These are phyloP conservation scores for Danio tinwini DNA, from an alignment of 2,797 vertebrate species.

Conservation along the genomic window DNA sequence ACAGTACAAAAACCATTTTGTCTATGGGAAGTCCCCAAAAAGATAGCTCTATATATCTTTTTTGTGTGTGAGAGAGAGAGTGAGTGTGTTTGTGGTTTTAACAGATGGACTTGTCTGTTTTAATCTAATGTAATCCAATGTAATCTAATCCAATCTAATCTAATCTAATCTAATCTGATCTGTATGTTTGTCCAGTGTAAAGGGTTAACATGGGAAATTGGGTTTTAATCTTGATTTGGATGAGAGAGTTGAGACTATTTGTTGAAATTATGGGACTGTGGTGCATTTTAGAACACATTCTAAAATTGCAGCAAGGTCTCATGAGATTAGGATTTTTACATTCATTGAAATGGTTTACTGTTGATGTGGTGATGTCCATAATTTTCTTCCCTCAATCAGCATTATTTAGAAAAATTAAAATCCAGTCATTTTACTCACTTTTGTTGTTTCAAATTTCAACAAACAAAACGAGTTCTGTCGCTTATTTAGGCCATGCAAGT, in stretches of 20 bases:
- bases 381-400: neutral
- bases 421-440: neutral
- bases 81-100: conserved; percentile 46
- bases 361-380: neutral
- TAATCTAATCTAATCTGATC: conserved; percentile 18
- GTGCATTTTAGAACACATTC: conserved; percentile 7
- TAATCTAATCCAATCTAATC: conserved; percentile 21
- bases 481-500: neutral
- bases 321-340: conserved; percentile 29
- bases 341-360: neutral
- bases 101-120: conserved; percentile 33
- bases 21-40: no score
- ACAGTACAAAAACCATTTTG: no score
- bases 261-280: conserved; percentile 7
- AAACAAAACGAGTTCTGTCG: neutral
- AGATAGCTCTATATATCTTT: no score
- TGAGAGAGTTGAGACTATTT: conserved; percentile 31
- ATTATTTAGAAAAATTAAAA: neutral
- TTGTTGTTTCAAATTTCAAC: neutral
- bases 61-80: no score
- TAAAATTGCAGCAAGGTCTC: neutral
- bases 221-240: conserved; percentile 44
- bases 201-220: conserved; percentile 47
- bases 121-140: conserved; percentile 27
- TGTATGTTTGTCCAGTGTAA: conserved; percentile 44